Conservation (phyloP, 2,888 invertebrate genomes). For the Acholoe squamosa region DNA sequence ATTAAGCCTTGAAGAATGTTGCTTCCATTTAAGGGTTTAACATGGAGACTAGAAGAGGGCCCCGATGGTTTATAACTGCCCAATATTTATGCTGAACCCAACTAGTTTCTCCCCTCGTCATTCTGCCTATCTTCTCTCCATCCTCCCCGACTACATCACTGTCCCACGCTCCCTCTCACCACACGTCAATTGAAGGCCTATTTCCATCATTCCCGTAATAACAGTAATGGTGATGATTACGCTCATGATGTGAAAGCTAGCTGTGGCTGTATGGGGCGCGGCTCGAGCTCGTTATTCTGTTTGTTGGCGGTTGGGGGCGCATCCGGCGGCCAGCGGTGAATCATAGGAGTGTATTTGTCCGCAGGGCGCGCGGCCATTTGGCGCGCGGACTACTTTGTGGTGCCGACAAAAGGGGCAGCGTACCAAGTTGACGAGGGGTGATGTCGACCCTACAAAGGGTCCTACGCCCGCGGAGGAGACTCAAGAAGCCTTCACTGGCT, state of each 20-base stretch:
- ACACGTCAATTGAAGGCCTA: too few relatives aligned
- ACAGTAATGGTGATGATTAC: neutral
- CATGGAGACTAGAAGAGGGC: too few relatives aligned
- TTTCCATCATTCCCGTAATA: neutral
- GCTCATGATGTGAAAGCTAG: neutral
- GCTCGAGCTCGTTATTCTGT: slow-evolving; percentile 46
- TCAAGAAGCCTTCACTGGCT: slow-evolving; percentile 58
- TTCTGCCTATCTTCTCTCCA: too few relatives aligned
- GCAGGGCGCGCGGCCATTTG: slow-evolving; percentile 28
- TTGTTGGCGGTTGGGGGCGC: slow-evolving; percentile 42
- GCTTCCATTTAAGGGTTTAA: too few relatives aligned
- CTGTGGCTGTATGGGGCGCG: neutral
- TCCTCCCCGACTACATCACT: too few relatives aligned
- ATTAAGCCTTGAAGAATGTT: too few relatives aligned
- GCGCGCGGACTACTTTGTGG: slow-evolving; percentile 58
- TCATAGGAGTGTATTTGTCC: slow-evolving; percentile 57
- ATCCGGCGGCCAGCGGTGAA: slow-evolving; percentile 7
- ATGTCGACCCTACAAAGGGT: slow-evolving; percentile 16
- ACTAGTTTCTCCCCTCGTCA: too few relatives aligned
- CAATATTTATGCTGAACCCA: too few relatives aligned
- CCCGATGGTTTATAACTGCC: too few relatives aligned
- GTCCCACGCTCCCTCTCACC: too few relatives aligned
- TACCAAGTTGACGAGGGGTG: slow-evolving; percentile 19
- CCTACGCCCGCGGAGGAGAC: slow-evolving; percentile 37
- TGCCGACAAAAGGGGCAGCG: slow-evolving; percentile 49